Evolutionary conservation across 2,888 invertebrate species (phyloP), one percentile per base, ranked within the genome.

Genomic region (Pristionchus japonicus): DNA sequence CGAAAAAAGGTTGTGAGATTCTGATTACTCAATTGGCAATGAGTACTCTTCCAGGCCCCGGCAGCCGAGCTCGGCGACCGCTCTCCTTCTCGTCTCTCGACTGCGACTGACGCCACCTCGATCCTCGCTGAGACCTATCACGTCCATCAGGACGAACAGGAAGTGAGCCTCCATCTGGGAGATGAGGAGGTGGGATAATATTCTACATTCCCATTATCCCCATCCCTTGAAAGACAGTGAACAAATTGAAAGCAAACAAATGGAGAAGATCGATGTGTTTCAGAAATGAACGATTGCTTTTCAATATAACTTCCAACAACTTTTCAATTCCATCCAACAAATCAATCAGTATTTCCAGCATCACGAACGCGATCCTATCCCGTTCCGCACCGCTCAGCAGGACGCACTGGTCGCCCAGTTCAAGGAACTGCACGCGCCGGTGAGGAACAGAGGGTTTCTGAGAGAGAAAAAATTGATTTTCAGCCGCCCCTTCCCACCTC

Each of bases 361-460:
- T 31, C 85, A 85, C 40, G 43, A 85, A 1, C 37, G 27, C 3
- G 64, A 85, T 17, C 64, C 17, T 0, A 64, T 64, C 43, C 85
- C 85, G 0, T 85, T 85, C 85, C 85, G 85, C 27, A 86, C 86
- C 2, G 43, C 86, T 15, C 86, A 86, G 27, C 86, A 86, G 37
- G 86, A 86, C 31, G 70, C 70, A 1, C 49, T 86, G 31, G 49
- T 86, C 27, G 70, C 49, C 6, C 86, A 86, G 70, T 86, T 86
- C 86, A 86, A 70, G 70, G 43, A 67, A 7, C 67, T 86, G n/a
- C 86, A 86, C 23, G 40, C 43, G 13, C 77, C 77, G 40, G 77
- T 77, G 43, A 43, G 70, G n/a, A n/a, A n/a, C n/a, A n/a, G n/a
- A n/a, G n/a, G n/a, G n/a, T n/a, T n/a, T n/a, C n/a, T n/a, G n/a